Base-by-base conservation (phyloP, 2,888 invertebrate genomes). In the Watsonalla cultraria region DNA sequence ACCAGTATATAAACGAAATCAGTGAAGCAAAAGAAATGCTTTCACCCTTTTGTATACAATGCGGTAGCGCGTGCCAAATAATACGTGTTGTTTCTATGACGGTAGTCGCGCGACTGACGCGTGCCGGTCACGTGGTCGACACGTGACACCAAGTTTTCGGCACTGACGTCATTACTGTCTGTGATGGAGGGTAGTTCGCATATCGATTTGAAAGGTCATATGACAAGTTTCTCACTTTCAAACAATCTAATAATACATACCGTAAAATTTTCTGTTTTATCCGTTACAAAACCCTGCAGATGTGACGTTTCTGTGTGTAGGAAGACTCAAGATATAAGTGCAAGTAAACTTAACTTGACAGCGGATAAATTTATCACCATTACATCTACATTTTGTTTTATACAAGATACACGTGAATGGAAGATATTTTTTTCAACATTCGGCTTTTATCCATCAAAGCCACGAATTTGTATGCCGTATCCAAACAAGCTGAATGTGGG, bases 71-170 rank as follows among this genome's bases (percentile, higher is more conserved):
- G 79, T 76, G 78, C 62, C 34, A 54, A 64, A 80, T 74, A 84
- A 82, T 77, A 72, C 70, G 66, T 78, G 74, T 68, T 66, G 59
- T 70, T 72, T 75, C 76, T 60, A 47, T 74, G 72, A 72, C 66
- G 73, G 78, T 66, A 65, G 67, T 61, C 74, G 68, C 60, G 65
- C 70, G 78, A 81, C 75, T 82, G 82, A 68, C 86, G 78, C 76
- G 83, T 82, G 86, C 42, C 73, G 8, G 64, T 42, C 83, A 66
- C 78, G 81, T 80, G 84, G 39, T 11, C 8, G 42, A 11, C 68
- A 7, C 73, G 76, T 80, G 86, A 71, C 80, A 76, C 66, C 80
- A 72, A 76, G 85, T 86, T 78, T 85, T 86, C 80, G 81, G 60
- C 62, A 58, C 50, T 39, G 49, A 69, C 64, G 74, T 78, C 74